These are phyloP conservation scores for Zhuqinia jingwanae DNA, from an alignment of 2,888 invertebrate species.

Conservation along the genomic window DNA sequence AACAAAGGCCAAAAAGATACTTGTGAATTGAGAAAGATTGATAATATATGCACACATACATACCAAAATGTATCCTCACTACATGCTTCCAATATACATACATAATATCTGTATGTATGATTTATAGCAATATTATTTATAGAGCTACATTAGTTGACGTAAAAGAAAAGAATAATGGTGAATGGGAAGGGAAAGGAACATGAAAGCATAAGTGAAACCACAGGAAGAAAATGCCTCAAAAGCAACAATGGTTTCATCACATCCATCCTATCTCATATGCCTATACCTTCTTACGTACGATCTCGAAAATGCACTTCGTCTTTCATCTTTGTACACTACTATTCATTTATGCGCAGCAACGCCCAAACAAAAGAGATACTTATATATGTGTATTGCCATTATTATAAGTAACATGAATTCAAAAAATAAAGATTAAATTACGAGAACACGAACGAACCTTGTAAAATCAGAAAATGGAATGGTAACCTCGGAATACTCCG, in stretches of 20 bases:
- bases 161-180: no score
- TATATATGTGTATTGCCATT: neutral
- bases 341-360: no score
- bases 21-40: neutral
- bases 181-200: no score
- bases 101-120: no score
- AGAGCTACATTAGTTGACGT: neutral
- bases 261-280: neutral
- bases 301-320: no score
- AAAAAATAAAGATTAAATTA: conserved; percentile 14
- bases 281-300: no score
- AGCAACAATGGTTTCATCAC: conserved; percentile 15
- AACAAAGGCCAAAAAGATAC: neutral
- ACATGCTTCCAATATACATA: neutral
- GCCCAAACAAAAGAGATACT: neutral
- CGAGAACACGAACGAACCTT: conserved; percentile 73
- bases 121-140: no score
- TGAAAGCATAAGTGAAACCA: neutral
- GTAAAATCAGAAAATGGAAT: conserved; percentile 79
- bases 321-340: no score
- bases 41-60: neutral
- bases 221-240: neutral
- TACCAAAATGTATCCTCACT: neutral
- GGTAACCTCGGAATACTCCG: conserved; percentile 76
- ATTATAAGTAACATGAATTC: neutral